Conservation (phyloP, 2,113 vertebrate genomes). For the Eolophus roseicapilla region DNA sequence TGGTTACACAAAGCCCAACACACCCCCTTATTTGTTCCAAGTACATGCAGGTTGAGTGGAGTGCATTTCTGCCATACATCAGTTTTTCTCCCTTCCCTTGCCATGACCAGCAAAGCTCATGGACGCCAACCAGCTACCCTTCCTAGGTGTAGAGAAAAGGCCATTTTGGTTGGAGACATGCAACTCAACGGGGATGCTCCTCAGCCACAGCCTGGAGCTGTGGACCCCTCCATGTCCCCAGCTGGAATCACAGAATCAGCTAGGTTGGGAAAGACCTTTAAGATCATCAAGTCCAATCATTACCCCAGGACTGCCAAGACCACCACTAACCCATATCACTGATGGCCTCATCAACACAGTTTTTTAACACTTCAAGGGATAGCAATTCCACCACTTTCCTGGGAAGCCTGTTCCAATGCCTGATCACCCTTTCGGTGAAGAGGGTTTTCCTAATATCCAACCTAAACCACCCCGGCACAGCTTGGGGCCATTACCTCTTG, state of each 20-base stretch:
- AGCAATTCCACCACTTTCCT: too few species aligned
- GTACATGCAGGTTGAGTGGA: fast-evolving
- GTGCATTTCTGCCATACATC: neutral
- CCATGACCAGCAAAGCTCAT: neutral
- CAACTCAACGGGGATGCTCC: neutral
- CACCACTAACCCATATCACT: too few species aligned
- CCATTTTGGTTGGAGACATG: neutral
- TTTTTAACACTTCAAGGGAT: too few species aligned
- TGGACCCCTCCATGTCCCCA: fast-evolving
- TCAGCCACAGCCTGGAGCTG: neutral
- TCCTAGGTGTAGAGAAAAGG: neutral
- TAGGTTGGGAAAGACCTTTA: neutral
- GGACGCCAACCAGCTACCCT: neutral
- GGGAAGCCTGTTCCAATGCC: too few species aligned
- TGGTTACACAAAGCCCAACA: conserved; percentile 7
- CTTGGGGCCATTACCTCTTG: too few species aligned
- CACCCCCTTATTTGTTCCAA: neutral
- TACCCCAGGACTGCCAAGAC: neutral
- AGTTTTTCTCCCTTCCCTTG: neutral
- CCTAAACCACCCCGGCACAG: too few species aligned
- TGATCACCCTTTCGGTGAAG: too few species aligned
- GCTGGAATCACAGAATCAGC: neutral
- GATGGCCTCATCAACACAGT: too few species aligned
- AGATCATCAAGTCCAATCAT: neutral
- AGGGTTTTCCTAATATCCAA: too few species aligned